Percentiles rank a stretch among this genome's conserved stretches.
phyloP scores from a whole-genome alignment of 2,888 invertebrate genomes.

The Cephus pulcher region DNA sequence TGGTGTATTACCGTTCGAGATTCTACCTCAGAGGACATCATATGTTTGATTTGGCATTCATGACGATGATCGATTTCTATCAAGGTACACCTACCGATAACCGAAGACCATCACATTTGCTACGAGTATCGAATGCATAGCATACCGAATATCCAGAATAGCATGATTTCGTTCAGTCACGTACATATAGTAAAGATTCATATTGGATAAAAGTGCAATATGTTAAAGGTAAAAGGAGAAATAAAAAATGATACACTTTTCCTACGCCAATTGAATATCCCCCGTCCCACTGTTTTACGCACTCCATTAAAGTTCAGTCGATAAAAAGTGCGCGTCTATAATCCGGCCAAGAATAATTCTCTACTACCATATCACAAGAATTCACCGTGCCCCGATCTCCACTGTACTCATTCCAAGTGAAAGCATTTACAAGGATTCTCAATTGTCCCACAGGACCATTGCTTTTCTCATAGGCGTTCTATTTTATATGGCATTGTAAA shows the following conservation, averaged over 20 bases:
- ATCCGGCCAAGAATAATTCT: not conserved
- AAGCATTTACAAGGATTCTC: not conserved
- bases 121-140: not conserved
- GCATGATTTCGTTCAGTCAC: not conserved
- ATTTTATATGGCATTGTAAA: not conserved
- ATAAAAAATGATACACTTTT: not conserved
- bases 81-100: not conserved
- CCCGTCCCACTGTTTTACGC: not conserved
- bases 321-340: not conserved
- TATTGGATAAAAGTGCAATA: not conserved
- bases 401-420: not conserved
- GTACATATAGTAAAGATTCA: not conserved
- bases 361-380: not conserved
- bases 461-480: not conserved
- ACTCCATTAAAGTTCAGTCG: not conserved
- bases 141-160: not conserved
- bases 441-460: not conserved
- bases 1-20: not conserved
- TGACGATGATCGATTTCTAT: not conserved
- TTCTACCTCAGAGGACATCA: not conserved
- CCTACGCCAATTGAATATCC: not conserved
- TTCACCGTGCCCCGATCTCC: not conserved
- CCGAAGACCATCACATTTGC: not conserved
- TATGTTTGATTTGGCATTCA: not conserved
- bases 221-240: not conserved